Evolutionary conservation across 2,888 invertebrate genomes (phyloP).

Genomic region (Synergus itoensis): DNA sequence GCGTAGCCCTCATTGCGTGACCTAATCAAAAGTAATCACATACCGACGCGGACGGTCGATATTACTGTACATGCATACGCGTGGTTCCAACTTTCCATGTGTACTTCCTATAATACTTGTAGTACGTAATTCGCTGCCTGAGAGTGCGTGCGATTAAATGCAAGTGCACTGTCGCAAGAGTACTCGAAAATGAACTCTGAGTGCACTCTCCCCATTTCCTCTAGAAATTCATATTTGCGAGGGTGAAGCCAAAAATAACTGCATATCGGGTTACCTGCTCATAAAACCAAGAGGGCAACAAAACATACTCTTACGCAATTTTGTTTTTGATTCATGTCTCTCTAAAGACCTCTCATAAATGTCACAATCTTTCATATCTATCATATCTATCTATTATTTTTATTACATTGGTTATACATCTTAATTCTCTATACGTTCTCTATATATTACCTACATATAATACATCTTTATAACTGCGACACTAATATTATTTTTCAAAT

Average conservation of each 20-base stretch:
- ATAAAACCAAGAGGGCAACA: slow-evolving; percentile 30
- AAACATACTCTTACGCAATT: slow-evolving; percentile 32
- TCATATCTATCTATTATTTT: neutral
- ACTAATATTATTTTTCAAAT: too few species aligned
- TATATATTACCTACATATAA: too few species aligned
- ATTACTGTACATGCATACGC: slow-evolving; percentile 6
- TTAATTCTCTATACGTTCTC: too few species aligned
- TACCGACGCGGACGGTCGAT: slow-evolving; percentile 27
- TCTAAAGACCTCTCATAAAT: slow-evolving; percentile 20
- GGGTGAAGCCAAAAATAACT: slow-evolving; percentile 41
- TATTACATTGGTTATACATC: too few species aligned
- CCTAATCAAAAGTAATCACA: slow-evolving; percentile 36
- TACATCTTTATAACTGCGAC: too few species aligned
- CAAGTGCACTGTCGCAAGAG: slow-evolving; percentile 32
- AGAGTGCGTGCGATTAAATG: slow-evolving; percentile 50
- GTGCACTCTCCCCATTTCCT: slow-evolving; percentile 29
- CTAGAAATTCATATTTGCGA: slow-evolving; percentile 19
- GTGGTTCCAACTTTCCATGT: slow-evolving; percentile 32
- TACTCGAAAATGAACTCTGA: slow-evolving; percentile 37
- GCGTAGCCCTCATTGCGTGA: slow-evolving; percentile 31
- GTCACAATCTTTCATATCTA: slow-evolving; percentile 9
- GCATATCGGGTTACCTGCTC: slow-evolving; percentile 31
- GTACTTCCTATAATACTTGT: slow-evolving; percentile 50
- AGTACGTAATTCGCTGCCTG: slow-evolving; percentile 53
- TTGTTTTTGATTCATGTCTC: slow-evolving; percentile 27